Percentiles rank a stretch among this genome's conserved stretches.
Conservation (phyloP, 1,140 invertebrate genomes). For the Ceratosolen fusciceps region DNA sequence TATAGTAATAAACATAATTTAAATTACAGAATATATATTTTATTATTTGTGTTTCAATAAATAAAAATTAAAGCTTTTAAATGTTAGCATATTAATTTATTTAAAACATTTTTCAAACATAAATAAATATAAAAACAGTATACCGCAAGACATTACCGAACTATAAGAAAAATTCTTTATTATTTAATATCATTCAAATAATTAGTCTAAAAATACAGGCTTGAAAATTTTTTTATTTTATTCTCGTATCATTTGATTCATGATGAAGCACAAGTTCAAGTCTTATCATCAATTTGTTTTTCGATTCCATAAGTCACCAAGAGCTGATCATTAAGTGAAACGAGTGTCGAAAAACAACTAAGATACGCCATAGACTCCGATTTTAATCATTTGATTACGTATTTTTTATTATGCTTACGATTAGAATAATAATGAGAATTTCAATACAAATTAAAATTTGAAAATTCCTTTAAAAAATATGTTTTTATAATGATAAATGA, state of each 20-base stretch:
- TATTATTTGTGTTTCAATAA: no score
- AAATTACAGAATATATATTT: no score
- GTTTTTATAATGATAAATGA: no score
- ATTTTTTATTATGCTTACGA: not conserved
- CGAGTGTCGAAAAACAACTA: not conserved
- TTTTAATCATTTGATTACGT: not conserved
- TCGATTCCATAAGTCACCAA: not conserved
- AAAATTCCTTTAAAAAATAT: no score
- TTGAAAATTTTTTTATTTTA: not conserved
- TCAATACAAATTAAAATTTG: no score
- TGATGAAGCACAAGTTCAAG: not conserved
- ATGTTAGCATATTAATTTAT: no score
- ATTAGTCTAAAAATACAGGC: not conserved
- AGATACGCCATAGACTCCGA: not conserved
- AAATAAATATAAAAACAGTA: not conserved
- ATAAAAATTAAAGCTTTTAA: no score
- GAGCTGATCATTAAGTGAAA: not conserved
- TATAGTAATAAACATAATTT: no score
- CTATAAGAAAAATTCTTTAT: not conserved
- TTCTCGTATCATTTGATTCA: not conserved
- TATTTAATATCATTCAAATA: no score
- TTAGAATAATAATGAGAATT: not conserved
- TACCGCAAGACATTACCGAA: no score
- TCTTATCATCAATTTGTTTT: constrained; percentile 2
- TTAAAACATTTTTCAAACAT: no score